Conservation (phyloP, 2,888 invertebrate genomes). For the Hecatera dysodea region DNA sequence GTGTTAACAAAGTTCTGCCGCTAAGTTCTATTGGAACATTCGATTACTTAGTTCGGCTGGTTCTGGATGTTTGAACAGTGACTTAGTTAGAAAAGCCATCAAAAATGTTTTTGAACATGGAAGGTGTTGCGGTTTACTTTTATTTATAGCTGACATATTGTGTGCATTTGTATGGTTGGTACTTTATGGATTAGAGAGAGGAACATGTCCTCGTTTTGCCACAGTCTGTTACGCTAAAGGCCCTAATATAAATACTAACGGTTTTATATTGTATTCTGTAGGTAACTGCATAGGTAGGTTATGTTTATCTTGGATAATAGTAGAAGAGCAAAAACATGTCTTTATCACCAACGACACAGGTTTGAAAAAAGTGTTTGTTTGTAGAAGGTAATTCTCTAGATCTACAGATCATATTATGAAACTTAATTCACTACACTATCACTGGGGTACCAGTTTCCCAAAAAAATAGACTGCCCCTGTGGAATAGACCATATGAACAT, state of each 20-base stretch:
- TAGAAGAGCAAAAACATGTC: not conserved
- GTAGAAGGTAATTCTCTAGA: too few relatives aligned
- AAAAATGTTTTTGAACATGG: not conserved
- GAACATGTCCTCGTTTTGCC: conserved; percentile 11
- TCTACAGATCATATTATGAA: too few relatives aligned
- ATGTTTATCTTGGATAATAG: not conserved
- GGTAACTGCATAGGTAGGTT: not conserved
- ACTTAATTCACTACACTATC: not conserved
- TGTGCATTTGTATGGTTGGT: not conserved
- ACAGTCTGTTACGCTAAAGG: not conserved
- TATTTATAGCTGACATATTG: not conserved
- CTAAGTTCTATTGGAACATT: conserved; percentile 58
- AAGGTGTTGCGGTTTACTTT: not conserved
- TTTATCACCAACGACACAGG: too few relatives aligned
- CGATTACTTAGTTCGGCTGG: conserved; percentile 48
- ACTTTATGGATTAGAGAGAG: not conserved
- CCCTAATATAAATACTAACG: not conserved
- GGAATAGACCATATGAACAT: not conserved
- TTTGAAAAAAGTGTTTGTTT: too few relatives aligned
- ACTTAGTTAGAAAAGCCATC: conserved; percentile 13
- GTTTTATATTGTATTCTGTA: not conserved
- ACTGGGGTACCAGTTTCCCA: too few relatives aligned
- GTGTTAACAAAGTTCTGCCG: conserved; percentile 53
- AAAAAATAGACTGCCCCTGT: not conserved
- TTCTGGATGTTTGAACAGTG: conserved; percentile 33